A percentile compares a stretch with the other conserved stretches of the same genome.
phyloP scores from a whole-genome alignment of 1,140 invertebrate genomes.

The Pomacea maculata region DNA sequence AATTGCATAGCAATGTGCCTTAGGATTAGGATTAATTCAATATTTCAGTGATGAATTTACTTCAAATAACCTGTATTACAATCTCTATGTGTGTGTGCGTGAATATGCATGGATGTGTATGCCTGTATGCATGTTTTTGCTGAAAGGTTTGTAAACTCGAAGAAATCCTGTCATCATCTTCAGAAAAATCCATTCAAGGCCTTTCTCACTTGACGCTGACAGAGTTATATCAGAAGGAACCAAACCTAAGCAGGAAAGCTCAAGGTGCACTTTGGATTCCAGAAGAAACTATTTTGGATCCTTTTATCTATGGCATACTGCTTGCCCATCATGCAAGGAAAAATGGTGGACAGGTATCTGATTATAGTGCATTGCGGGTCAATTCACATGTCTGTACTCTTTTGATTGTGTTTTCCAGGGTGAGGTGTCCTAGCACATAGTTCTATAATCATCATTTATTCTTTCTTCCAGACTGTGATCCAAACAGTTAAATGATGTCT shows the following conservation, averaged over 20 bases:
- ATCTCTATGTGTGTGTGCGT: not conserved
- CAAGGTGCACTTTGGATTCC: slow-evolving; percentile 48
- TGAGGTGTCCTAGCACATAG: no score
- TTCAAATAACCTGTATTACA: not conserved
- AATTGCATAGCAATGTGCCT: no score
- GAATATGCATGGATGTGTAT: not conserved
- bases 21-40: not conserved
- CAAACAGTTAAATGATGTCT: no score
- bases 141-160: slow-evolving; percentile 26
- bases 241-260: slow-evolving; percentile 30
- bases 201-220: slow-evolving; percentile 27
- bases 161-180: slow-evolving; percentile 20
- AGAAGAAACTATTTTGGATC: slow-evolving; percentile 44
- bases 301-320: slow-evolving; percentile 40
- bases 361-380: no score
- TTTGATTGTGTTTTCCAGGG: no score
- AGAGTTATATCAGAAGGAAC: slow-evolving; percentile 42
- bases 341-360: slow-evolving; percentile 39
- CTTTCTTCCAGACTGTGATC: no score
- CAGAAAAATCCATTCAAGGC: slow-evolving; percentile 17
- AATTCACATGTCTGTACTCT: no score
- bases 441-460: no score
- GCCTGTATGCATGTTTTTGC: not conserved
- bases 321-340: slow-evolving; percentile 42
- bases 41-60: not conserved